Percentiles rank a stretch among this genome's conserved stretches.
phyloP scores from a whole-genome alignment of 2,113 vertebrate species.

The Mesitornis unicolor region DNA sequence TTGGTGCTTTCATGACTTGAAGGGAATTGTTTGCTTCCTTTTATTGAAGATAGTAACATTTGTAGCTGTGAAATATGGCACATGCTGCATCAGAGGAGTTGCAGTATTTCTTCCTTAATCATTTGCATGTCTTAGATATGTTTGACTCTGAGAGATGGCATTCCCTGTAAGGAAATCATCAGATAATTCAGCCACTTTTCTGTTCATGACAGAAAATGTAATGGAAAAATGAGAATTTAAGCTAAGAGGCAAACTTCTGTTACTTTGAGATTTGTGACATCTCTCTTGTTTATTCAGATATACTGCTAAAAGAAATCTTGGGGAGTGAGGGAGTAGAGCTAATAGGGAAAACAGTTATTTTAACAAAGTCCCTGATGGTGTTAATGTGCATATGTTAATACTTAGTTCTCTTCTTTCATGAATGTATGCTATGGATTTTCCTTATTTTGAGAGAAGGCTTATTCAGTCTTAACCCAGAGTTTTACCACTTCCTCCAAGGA shows the following conservation, averaged over 20 bases:
- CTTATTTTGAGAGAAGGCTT: neutral
- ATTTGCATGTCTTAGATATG: neutral
- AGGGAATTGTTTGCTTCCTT: slow-evolving; percentile 1
- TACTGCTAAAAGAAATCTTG: neutral
- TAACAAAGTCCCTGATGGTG: neutral
- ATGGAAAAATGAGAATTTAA: neutral
- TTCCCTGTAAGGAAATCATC: neutral
- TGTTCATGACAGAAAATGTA: neutral
- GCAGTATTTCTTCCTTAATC: neutral
- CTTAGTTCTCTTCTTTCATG: neutral
- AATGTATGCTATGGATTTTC: neutral
- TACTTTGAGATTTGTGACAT: neutral
- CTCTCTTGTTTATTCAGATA: neutral
- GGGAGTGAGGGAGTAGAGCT: neutral
- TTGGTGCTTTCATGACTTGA: neutral
- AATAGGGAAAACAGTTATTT: neutral
- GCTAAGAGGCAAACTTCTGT: neutral
- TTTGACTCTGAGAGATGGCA: neutral
- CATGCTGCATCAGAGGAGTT: neutral
- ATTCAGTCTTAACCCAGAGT: neutral
- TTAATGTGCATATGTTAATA: neutral
- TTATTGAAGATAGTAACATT: neutral
- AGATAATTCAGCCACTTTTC: neutral
- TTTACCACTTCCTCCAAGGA: neutral
- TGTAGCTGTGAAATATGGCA: neutral